These are phyloP conservation scores for Enteromius trimaculatus DNA, from an alignment of 2,797 vertebrate species.

Conservation along the genomic window DNA sequence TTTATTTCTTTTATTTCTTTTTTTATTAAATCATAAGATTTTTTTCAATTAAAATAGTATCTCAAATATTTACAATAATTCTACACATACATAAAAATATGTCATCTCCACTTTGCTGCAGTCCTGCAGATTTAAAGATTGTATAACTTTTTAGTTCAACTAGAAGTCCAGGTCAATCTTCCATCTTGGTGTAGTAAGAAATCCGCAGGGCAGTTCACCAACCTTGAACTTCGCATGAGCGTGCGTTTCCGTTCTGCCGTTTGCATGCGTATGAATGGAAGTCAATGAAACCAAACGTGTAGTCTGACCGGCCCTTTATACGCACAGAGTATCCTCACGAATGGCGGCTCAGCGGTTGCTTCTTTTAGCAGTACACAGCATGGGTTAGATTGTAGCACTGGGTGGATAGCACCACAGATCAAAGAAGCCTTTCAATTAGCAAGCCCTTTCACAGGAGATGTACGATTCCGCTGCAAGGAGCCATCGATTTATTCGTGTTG, in stretches of 20 bases:
- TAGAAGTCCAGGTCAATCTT: background rate
- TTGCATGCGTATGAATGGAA: background rate
- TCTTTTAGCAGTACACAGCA: background rate
- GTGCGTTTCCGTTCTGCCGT: background rate
- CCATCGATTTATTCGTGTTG: slow-evolving; percentile 17
- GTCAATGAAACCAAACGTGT: background rate
- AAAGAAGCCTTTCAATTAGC: slow-evolving; percentile 37
- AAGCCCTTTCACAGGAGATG: slow-evolving; percentile 19
- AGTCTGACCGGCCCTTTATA: background rate
- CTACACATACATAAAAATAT: background rate
- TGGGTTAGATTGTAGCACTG: background rate
- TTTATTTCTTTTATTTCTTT: background rate
- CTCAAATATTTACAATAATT: background rate
- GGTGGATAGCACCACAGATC: slow-evolving; percentile 16
- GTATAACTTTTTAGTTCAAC: background rate
- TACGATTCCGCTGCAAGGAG: background rate
- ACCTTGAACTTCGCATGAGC: background rate
- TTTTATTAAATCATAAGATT: background rate
- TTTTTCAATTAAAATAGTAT: background rate
- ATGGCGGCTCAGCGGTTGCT: background rate
- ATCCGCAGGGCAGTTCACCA: background rate
- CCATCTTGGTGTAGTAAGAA: background rate
- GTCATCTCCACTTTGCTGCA: background rate
- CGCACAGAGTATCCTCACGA: background rate
- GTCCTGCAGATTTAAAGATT: background rate